A percentile compares a stretch with the other conserved stretches of the same genome.
phyloP scores from a whole-genome alignment of 1,140 invertebrate species.

The Sinella curviseta region DNA sequence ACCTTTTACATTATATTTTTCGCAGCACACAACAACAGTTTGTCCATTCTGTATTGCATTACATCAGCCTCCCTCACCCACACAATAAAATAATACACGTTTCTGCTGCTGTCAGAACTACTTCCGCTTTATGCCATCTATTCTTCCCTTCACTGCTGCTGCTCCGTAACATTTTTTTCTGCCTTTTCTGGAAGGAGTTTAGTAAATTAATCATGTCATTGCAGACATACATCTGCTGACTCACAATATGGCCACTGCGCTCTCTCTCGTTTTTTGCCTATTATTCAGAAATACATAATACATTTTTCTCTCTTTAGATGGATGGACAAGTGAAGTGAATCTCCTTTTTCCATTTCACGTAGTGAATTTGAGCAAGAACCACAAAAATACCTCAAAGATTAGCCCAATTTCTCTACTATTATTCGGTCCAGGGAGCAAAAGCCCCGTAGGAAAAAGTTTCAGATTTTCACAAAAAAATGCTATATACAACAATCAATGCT shows the following conservation, averaged over 20 bases:
- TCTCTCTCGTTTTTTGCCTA: not conserved
- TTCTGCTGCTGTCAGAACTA: not conserved
- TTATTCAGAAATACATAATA: not conserved
- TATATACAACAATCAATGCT: no score
- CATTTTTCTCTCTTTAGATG: not conserved
- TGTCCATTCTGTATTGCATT: not conserved
- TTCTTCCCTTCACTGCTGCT: not conserved
- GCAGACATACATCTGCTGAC: not conserved
- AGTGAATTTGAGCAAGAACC: not conserved
- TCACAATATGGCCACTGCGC: not conserved
- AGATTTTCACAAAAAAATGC: no score
- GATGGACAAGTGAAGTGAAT: not conserved
- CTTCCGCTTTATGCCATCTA: not conserved
- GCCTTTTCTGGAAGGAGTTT: not conserved
- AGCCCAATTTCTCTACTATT: not conserved
- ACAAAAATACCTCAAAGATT: not conserved
- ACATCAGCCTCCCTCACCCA: not conserved
- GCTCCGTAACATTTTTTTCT: not conserved
- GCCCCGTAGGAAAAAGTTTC: no score
- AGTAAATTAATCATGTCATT: constrained; percentile 24
- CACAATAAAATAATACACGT: not conserved
- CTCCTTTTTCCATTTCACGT: not conserved
- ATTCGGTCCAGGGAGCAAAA: not conserved
- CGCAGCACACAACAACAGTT: not conserved
- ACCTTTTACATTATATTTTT: not conserved